phyloP scores from a whole-genome alignment of 1,140 invertebrate species.

The Cydia amplana region DNA sequence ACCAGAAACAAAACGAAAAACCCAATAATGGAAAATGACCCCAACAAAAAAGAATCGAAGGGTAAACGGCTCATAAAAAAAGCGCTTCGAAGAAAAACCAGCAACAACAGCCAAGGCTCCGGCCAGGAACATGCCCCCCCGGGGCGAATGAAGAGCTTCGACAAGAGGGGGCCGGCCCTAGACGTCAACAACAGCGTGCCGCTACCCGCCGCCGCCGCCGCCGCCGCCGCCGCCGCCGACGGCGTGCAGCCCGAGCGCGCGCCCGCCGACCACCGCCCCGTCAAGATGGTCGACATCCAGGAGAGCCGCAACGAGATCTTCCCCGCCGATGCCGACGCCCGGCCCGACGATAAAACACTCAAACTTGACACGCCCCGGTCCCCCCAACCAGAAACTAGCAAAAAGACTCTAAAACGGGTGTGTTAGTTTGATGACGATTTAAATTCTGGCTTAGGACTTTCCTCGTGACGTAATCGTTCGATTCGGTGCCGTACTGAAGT shows the following conservation, averaged over 20 bases:
- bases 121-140: slow-evolving; percentile 49
- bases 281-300: slow-evolving; percentile 21
- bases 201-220: slow-evolving; percentile 43
- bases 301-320: slow-evolving; percentile 51
- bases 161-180: slow-evolving; percentile 58
- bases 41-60: slow-evolving; percentile 72
- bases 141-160: slow-evolving; percentile 58
- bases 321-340: slow-evolving; percentile 43
- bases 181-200: slow-evolving; percentile 58
- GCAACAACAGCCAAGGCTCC: slow-evolving; percentile 58
- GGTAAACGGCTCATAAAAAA: slow-evolving; percentile 71
- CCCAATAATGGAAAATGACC: slow-evolving; percentile 77
- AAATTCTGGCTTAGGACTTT: background rate
- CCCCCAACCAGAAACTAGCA: slow-evolving; percentile 45
- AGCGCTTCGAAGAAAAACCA: slow-evolving; percentile 65
- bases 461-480: background rate
- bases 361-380: slow-evolving; percentile 39
- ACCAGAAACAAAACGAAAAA: slow-evolving; percentile 49
- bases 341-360: slow-evolving; percentile 41
- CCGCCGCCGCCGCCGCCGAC: background rate
- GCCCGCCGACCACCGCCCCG: slow-evolving; percentile 41
- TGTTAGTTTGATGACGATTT: slow-evolving; percentile 38
- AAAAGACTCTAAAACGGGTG: slow-evolving; percentile 71
- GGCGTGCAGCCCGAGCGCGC: slow-evolving; percentile 36
- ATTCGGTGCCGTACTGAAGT: background rate